phyloP scores from a whole-genome alignment of 1,140 invertebrate species.

The Aplysia californica region DNA sequence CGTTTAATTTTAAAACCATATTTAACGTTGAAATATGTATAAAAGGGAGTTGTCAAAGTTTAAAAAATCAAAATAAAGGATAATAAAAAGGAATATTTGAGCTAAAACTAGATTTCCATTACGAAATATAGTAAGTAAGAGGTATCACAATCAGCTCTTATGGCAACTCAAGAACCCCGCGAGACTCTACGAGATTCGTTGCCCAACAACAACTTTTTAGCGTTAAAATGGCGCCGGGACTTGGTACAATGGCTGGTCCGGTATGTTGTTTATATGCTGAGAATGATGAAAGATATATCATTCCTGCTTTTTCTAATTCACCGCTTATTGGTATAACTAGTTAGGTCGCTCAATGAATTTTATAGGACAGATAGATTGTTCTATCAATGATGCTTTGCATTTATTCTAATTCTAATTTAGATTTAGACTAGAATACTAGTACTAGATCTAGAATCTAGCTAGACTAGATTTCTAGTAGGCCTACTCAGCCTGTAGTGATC shows the following conservation, averaged over 20 bases:
- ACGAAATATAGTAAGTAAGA: not conserved
- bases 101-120: no score
- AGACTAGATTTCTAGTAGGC: no score
- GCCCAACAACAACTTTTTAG: not conserved
- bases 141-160: not conserved
- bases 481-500: not conserved
- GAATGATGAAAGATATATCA: no score
- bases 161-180: not conserved
- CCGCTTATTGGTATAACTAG: not conserved
- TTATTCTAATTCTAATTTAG: not conserved
- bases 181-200: not conserved
- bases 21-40: no score
- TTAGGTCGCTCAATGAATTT: not conserved
- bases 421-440: not conserved
- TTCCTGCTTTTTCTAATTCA: no score
- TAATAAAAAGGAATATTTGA: not conserved
- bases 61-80: not conserved
- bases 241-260: not conserved
- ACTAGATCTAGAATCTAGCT: not conserved
- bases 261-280: no score
- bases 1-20: no score
- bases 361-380: no score
- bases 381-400: not conserved
- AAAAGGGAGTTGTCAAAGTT: not conserved
- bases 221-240: not conserved